Conservation (phyloP, 2,113 vertebrate genomes). For the Anhinga anhinga region DNA sequence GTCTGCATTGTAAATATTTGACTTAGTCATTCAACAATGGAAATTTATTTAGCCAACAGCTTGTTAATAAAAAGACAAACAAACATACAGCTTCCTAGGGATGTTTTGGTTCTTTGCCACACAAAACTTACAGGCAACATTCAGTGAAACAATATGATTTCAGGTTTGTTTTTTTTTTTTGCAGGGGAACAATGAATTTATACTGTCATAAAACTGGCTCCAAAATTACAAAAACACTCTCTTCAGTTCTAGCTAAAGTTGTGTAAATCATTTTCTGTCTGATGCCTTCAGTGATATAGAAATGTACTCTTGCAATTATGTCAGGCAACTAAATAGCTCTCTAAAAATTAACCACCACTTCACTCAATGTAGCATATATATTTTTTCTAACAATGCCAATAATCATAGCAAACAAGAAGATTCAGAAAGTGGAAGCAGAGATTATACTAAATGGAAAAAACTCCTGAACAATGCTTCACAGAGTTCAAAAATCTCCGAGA, state of each 20-base stretch:
- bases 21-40: slow-evolving; percentile 44
- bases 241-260: background rate
- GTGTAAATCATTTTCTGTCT: background rate
- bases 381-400: background rate
- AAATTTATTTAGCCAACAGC: slow-evolving; percentile 50
- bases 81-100: background rate
- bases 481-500: background rate
- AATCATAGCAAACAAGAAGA: background rate
- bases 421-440: background rate
- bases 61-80: slow-evolving; percentile 46
- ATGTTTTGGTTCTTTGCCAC: slow-evolving; percentile 40
- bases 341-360: background rate
- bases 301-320: background rate
- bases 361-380: background rate
- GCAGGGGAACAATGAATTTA: background rate
- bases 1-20: slow-evolving; percentile 27
- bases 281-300: background rate
- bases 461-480: background rate
- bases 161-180: background rate
- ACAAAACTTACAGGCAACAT: slow-evolving; percentile 11
- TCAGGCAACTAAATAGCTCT: background rate
- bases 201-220: background rate
- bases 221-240: background rate
- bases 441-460: background rate
- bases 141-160: slow-evolving; percentile 14